phyloP scores from a whole-genome alignment of 1,140 invertebrate genomes.

The Ostrea denselamellosa region DNA sequence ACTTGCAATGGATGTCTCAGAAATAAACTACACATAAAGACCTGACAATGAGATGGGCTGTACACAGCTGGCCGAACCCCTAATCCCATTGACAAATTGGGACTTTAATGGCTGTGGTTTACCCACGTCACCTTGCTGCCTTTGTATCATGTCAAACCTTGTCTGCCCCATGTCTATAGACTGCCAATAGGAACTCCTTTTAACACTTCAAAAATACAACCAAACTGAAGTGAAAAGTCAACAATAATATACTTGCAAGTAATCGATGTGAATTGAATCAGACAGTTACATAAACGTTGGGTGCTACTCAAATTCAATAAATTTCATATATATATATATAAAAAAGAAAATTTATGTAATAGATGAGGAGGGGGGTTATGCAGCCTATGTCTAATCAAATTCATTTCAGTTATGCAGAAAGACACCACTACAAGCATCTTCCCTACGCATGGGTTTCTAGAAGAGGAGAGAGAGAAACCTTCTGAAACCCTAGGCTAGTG shows the following conservation, averaged over 20 bases:
- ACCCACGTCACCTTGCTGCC: background rate
- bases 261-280: conserved; percentile 13
- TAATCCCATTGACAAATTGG: conserved; percentile 32
- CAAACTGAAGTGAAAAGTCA: conserved; percentile 32
- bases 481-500: too few relatives aligned
- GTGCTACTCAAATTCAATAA: conserved; percentile 27
- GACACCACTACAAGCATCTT: too few relatives aligned
- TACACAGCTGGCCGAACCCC: conserved; percentile 23
- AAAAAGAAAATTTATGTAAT: background rate
- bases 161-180: background rate
- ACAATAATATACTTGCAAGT: conserved; percentile 15
- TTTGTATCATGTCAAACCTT: conserved; percentile 7
- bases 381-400: background rate
- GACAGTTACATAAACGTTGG: conserved; percentile 27
- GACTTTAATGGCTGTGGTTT: conserved; percentile 17
- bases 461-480: too few relatives aligned
- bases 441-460: too few relatives aligned
- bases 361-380: background rate
- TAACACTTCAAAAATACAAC: conserved; percentile 33
- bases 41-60: background rate
- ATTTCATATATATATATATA: background rate
- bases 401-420: background rate
- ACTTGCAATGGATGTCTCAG: conserved; percentile 23
- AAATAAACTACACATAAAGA: conserved; percentile 17
- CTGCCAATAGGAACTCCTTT: conserved; percentile 8